Conservation (phyloP, 2,888 invertebrate species). For the Halocaridina rubra region DNA sequence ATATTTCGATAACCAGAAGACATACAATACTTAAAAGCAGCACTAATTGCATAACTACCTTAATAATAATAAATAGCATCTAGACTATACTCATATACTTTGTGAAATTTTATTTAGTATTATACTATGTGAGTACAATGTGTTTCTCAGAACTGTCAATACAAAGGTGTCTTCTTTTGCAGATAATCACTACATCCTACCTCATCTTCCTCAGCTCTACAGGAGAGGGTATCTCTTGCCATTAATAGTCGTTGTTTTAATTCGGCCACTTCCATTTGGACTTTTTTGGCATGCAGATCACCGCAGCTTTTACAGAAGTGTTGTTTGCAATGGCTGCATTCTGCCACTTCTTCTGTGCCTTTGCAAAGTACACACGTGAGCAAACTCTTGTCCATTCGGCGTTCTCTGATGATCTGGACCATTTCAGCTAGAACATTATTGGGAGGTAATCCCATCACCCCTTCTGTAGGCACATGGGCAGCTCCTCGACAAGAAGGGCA, state of each 20-base stretch:
- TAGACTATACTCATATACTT: too few relatives aligned
- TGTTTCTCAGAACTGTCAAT: too few relatives aligned
- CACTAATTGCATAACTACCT: too few relatives aligned
- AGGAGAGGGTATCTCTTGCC: slow-evolving; percentile 72
- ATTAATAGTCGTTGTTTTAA: slow-evolving; percentile 70
- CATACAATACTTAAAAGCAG: too few relatives aligned
- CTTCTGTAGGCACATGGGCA: slow-evolving; percentile 69
- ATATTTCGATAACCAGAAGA: too few relatives aligned
- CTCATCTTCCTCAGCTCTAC: slow-evolving; percentile 35
- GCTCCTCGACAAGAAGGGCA: slow-evolving; percentile 76
- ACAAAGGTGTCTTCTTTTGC: too few relatives aligned
- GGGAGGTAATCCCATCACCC: slow-evolving; percentile 74
- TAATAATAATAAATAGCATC: too few relatives aligned
- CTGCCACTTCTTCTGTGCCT: neutral
- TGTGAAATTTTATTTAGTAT: too few relatives aligned
- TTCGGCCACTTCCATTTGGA: slow-evolving; percentile 68
- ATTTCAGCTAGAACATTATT: slow-evolving; percentile 70
- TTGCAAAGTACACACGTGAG: slow-evolving; percentile 15
- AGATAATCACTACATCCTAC: too few relatives aligned
- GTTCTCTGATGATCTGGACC: neutral
- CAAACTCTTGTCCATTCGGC: neutral
- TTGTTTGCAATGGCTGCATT: slow-evolving; percentile 34
- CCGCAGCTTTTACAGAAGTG: slow-evolving; percentile 73
- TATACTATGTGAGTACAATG: too few relatives aligned
- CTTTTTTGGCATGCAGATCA: slow-evolving; percentile 74